These are phyloP conservation scores for Augochlora pura DNA, from an alignment of 1,140 invertebrate species.

Conservation along the genomic window DNA sequence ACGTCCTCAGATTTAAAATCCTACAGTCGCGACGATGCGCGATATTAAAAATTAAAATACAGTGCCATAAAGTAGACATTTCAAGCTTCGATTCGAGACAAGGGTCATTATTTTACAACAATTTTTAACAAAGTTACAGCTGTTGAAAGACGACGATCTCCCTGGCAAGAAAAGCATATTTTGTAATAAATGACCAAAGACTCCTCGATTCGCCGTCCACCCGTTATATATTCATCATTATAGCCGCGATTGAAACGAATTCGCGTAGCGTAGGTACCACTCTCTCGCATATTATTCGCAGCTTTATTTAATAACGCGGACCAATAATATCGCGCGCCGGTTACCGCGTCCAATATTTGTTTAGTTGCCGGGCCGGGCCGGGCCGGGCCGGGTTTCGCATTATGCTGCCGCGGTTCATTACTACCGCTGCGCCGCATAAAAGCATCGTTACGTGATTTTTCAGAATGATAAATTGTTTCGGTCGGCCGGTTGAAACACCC, in stretches of 20 bases:
- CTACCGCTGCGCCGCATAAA: conserved; percentile 31
- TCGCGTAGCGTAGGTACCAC: not conserved
- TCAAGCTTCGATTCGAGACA: too few relatives aligned
- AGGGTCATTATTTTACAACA: too few relatives aligned
- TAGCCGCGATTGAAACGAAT: not conserved
- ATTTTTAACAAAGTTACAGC: too few relatives aligned
- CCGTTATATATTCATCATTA: not conserved
- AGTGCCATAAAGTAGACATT: too few relatives aligned
- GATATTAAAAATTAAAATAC: too few relatives aligned
- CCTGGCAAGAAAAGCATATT: too few relatives aligned
- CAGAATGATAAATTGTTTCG: conserved; percentile 43
- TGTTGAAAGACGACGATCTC: too few relatives aligned
- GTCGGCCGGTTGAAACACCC: not conserved
- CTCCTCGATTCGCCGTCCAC: not conserved
- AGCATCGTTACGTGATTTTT: conserved; percentile 46
- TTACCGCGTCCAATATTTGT: conserved; percentile 22
- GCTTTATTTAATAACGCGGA: conserved; percentile 31
- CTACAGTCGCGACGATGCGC: too few relatives aligned
- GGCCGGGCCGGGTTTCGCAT: conserved; percentile 8
- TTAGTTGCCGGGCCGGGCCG: conserved; percentile 5
- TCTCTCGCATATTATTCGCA: not conserved
- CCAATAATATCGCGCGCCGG: conserved; percentile 8
- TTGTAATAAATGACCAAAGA: too few relatives aligned
- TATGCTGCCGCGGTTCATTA: conserved; percentile 21
- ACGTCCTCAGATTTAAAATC: too few relatives aligned